Evolutionary conservation across 2,888 invertebrate genomes (phyloP), one percentile per base, ranked within the genome.

Genomic region (Aspidiotus destructor): DNA sequence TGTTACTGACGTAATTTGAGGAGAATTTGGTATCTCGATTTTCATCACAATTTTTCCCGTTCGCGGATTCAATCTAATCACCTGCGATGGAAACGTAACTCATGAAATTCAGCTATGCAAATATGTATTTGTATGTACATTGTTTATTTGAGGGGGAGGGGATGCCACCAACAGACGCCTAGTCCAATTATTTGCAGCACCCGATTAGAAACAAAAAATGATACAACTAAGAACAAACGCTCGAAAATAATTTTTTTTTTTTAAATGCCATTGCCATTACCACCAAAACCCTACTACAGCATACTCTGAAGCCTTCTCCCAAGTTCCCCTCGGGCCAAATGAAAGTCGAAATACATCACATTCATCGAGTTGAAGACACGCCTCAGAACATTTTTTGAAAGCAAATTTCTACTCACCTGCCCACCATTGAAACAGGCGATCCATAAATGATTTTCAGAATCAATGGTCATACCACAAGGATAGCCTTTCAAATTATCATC

Each of bases 11-110:
- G 67, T 67, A 28, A 67, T 60, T 60, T 67, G 67, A 44, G 67
- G 60, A 40, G 58, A 67, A 28, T 60, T n/a, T 9, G 67, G 67
- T 48, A 67, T 60, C 60, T 67, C 67, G 9, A 67, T 67, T 58
- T 67, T 67, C 0, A 48, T 52, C 3, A 57, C 58, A 3, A 60
- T 42, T 28, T 60, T 67, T 44, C 67, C 67, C 15, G 17, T 67
- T 60, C 40, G 42, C 9, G 60, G 48, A 48, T 67, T 58, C 17
- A 67, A 52, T 60, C 60, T 67, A 41, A 67, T 44, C 7, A 67
- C 67, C 67, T 67, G 61, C 2, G 28, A 28, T 28, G 28, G 1
- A 28, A 41, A 61, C 2, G 28, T 28, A 55, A 55, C 13, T 55
- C 16, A 16, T 10, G 16, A 15, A n/a, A 48, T 48, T 11, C n/a